A percentile compares a stretch with the other conserved stretches of the same genome.
Conservation (phyloP, 2,797 vertebrate species). For the Acipenser oxyrinchus region DNA sequence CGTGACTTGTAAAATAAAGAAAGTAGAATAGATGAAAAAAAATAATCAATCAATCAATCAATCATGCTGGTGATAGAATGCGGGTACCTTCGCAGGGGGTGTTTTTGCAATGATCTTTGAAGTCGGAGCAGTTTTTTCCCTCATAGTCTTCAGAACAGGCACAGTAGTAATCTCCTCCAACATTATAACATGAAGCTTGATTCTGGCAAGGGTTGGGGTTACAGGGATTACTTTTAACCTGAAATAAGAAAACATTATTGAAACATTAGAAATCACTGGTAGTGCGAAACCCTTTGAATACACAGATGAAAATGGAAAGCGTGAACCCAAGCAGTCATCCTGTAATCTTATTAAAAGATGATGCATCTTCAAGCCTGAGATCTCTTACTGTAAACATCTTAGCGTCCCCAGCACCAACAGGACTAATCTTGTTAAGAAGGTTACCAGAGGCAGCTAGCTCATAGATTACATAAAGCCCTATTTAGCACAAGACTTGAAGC, state of each 20-base stretch:
- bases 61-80: no score
- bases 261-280: not conserved
- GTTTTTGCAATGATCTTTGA: slow-evolving; percentile 83
- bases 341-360: slow-evolving; percentile 11
- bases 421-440: no score
- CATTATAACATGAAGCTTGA: slow-evolving; percentile 70
- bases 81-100: slow-evolving; percentile 75
- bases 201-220: slow-evolving; percentile 81
- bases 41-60: no score
- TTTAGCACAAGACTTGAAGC: not conserved
- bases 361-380: not conserved
- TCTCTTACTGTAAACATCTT: slow-evolving; percentile 10
- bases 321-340: not conserved
- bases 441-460: not conserved
- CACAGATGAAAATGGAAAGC: not conserved
- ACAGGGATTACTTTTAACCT: slow-evolving; percentile 77
- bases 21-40: no score
- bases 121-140: slow-evolving; percentile 82
- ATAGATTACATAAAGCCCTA: not conserved
- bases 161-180: slow-evolving; percentile 78
- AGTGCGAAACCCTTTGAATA: slow-evolving; percentile 8
- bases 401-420: slow-evolving; percentile 2
- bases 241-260: not conserved
- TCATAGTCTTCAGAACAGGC: slow-evolving; percentile 78
- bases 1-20: no score